Evolutionary conservation across 2,888 invertebrate genomes (phyloP), one percentile per base, ranked within the genome.

Genomic region (Plebejus argus): DNA sequence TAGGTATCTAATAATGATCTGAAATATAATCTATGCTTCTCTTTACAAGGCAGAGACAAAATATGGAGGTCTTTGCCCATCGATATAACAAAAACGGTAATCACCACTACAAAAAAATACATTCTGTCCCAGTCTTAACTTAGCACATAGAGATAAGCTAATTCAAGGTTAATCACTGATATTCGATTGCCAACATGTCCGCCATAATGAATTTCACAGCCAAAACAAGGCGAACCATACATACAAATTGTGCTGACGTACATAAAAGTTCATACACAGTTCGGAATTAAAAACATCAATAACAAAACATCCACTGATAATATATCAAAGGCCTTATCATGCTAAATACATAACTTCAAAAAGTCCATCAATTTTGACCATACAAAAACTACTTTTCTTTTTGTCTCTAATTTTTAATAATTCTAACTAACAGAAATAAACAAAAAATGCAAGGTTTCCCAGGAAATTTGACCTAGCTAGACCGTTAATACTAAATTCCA

Each of bases 121-220:
- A 33, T 66, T 18, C 1, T 28, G 66, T 28, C 66, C 20, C 66
- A 33, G 66, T 33, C 66, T 66, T 33, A 15, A 18, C 28, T 28
- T 28, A 66, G 28, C 28, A 66, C 45, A 72, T 18, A 33, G 39
- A n/a, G 12, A 20, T 45, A 23, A 45, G n/a, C 39, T 71, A n/a
- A 39, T 71, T 35, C 20, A 20, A 74, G 15, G 18, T 23, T 20
- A 49, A 49, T 28, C 74, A 74, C 74, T 28, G 18, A 71, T 71
- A 71, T 39, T 71, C n/a, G 20, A 39, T 71, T 71, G 39, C 39
- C 18, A 70, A 66, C 4, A 74, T 53, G 53, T 53, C 49, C 74
- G 74, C 74, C 74, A 74, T 74, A 28, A 74, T 74, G 74, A 74
- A 77, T 77, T 77, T 77, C 77, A 77, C 77, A 77, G 77, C 77